Base-by-base conservation (phyloP, 92 coral and sea anemone species). In the Galaxea fascicularis region DNA sequence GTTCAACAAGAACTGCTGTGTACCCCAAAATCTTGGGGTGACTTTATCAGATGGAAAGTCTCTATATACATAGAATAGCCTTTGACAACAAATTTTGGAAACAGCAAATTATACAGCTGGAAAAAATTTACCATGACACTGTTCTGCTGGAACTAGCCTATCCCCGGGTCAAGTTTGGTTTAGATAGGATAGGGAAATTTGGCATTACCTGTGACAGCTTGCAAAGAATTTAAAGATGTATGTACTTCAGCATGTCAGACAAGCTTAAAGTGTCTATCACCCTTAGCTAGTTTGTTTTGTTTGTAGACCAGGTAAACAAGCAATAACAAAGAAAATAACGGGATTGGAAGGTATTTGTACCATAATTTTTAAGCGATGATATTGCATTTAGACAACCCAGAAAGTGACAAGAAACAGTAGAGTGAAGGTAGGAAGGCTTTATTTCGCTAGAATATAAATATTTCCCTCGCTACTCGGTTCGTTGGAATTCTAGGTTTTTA, bases 181-280 rank as follows among this genome's bases (percentile, higher is more conserved):
- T 75, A 68, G 91, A 81, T 22, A 82, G 91, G 49, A 62, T 88
- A 73, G 91, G 91, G 47, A 88, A 82, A 79, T 76, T 24, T 88
- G 91, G 87, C 52, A 65, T 88, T 16, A 81, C 77, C 51, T 88
- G 67, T 46, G 87, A 88, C 46, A 81, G 25, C 20, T 65, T 83
- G 66, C n/a, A 59, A 46, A 74, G 66, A 41, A 74, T 83, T 18
- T 83, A 74, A 59, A 57, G 41, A 10, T 6, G 52, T 11, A 71
- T 26, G n/a, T 71, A 47, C 31, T 71, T 71, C 64, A 51, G 77
- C 10, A 56, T 41, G 11, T 71, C 60, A 73, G 52, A 25, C 52
- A 51, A 45, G 4, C 0, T 35, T 35, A 35, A n/a, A n/a, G 41
- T 35, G 41, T 35, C 41, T 35, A 35, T 35, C 6, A 35, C 41